phyloP scores from a whole-genome alignment of 2,888 invertebrate species.

The Drosophila helvetica region DNA sequence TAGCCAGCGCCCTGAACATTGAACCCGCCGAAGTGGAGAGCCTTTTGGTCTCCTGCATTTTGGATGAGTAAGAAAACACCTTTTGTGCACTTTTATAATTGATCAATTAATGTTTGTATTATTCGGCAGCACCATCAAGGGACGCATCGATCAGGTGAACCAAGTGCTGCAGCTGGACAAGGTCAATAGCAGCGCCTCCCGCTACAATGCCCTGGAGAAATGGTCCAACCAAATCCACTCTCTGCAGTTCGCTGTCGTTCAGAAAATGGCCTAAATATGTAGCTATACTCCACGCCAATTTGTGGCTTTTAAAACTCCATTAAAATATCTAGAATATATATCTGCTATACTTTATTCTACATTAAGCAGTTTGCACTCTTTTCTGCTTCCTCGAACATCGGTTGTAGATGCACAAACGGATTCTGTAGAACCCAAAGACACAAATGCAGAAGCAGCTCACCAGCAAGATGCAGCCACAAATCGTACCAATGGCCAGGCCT shows the following conservation, averaged over 20 bases:
- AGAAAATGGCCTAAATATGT: conserved; percentile 92
- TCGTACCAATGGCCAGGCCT: conserved; percentile 78
- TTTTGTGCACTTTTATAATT: background rate
- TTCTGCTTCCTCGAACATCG: background rate
- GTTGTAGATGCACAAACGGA: conserved; percentile 43
- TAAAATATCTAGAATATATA: conserved; percentile 17
- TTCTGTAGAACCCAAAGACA: conserved; percentile 65
- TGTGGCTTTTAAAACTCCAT: conserved; percentile 14
- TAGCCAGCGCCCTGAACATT: conserved; percentile 96
- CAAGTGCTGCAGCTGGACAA: conserved; percentile 95
- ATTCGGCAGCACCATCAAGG: conserved; percentile 89
- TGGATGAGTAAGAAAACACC: conserved; percentile 92
- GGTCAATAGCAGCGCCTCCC: conserved; percentile 91
- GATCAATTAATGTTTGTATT: background rate
- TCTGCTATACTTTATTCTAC: background rate
- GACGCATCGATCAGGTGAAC: conserved; percentile 96
- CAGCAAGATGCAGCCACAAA: conserved; percentile 62
- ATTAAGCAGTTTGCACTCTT: background rate
- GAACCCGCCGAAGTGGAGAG: conserved; percentile 98
- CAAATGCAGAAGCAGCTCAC: conserved; percentile 62
- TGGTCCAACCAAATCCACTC: conserved; percentile 96
- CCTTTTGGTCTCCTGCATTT: conserved; percentile 97
- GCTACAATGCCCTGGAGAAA: conserved; percentile 96
- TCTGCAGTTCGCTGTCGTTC: conserved; percentile 94
- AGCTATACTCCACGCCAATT: background rate